Evolutionary conservation across 2,797 vertebrate species (phyloP), one percentile per base, ranked within the genome.

Genomic region (Capromys pilorides): DNA sequence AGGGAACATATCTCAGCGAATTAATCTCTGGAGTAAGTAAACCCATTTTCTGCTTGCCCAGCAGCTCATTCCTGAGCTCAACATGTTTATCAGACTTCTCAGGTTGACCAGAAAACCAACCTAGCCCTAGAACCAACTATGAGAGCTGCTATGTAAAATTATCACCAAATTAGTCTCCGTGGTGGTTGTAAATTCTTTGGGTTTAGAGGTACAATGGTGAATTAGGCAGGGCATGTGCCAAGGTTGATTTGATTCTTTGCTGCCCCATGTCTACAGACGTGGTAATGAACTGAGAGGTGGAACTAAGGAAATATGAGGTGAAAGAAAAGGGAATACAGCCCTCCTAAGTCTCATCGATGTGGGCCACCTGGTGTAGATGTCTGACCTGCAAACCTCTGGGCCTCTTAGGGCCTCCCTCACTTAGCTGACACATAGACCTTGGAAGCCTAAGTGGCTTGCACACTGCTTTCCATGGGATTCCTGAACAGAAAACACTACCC

Each of bases 31-130:
- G 97, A 98, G 73, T 98, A 98, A 0, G 98, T 98, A 45, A 96
- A 94, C 49, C 97, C 98, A 97, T 24, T 97, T 98, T 91, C 96
- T 98, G 62, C 51, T 98, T 87, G 80, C 94, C n/a, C 84, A 91
- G 51, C 86, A 93, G 10, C 84, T 85, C 4, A 78, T 33, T 97
- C 96, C 59, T 98, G 98, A 82, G 97, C 97, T 75, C 98, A 98
- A 82, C 98, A 97, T 13, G n/a, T 45, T 13, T 94, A 96, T 98
- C 78, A 97, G 94, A 1, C 79, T 97, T 95, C 96, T 98, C 88
- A 69, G 12, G n/a, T 86, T 97, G n/a, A 64, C 73, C 28, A 73
- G 33, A 13, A 24, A 71, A 22, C 51, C 66, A 12, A 16, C 7
- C 3, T 89, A 86, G 2, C 88, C 90, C 22, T 69, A 82, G 9